Conservation (phyloP, 2,888 invertebrate genomes). For the Serrognathus titanus region DNA sequence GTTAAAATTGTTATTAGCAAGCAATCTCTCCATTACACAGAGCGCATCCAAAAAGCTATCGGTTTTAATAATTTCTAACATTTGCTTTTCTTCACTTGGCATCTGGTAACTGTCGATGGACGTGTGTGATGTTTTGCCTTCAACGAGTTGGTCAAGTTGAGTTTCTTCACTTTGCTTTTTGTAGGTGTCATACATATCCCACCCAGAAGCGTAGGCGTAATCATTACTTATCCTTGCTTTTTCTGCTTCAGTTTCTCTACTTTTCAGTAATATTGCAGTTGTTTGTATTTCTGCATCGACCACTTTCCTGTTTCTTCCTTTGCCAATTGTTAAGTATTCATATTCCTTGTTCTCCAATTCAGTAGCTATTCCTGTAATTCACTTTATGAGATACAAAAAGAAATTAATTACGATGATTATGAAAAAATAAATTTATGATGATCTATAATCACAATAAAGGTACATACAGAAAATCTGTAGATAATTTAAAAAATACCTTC, state of each 20-base stretch:
- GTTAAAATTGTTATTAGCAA: conserved; percentile 65
- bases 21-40: conserved; percentile 65
- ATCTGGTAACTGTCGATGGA: conserved; percentile 27
- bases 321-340: conserved; percentile 63
- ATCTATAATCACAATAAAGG: not conserved
- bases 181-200: conserved; percentile 76
- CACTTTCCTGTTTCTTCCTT: conserved; percentile 64
- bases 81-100: conserved; percentile 40
- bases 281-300: conserved; percentile 71
- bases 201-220: conserved; percentile 67
- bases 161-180: conserved; percentile 19
- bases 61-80: conserved; percentile 41
- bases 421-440: too few relatives aligned
- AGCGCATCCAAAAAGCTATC: conserved; percentile 59
- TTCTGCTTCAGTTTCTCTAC: conserved; percentile 59
- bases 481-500: conserved; percentile 43
- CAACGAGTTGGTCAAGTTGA: conserved; percentile 41
- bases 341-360: conserved; percentile 65
- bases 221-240: conserved; percentile 56
- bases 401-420: not conserved
- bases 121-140: conserved; percentile 9
- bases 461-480: not conserved
- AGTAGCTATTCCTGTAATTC: conserved; percentile 47
- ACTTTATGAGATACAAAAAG: not conserved
- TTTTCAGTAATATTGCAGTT: conserved; percentile 57